These are phyloP conservation scores for Anadara kagoshimensis DNA, from an alignment of 1,140 invertebrate genomes.

Conservation along the genomic window DNA sequence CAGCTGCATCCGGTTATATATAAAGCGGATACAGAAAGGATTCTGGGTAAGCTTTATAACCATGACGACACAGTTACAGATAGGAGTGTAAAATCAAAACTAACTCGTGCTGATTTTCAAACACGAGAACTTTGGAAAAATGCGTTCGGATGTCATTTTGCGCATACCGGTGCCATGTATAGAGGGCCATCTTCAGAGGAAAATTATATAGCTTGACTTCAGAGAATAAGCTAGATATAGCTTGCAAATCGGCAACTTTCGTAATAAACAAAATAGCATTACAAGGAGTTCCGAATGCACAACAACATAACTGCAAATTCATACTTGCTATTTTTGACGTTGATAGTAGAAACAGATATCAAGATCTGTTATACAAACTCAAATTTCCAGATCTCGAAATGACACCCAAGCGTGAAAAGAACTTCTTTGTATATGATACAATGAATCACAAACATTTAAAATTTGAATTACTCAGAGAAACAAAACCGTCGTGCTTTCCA, in stretches of 20 bases:
- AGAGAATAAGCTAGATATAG: constrained; percentile 3
- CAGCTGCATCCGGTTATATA: constrained; percentile 74
- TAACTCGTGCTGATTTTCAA: constrained; percentile 57
- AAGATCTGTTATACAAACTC: constrained; percentile 20
- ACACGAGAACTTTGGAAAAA: constrained; percentile 63
- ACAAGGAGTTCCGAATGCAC: neutral
- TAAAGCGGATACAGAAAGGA: constrained; percentile 68
- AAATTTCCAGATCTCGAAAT: constrained; percentile 14
- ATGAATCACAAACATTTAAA: constrained; percentile 1
- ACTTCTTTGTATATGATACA: constrained; percentile 12
- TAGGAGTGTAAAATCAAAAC: constrained; percentile 69
- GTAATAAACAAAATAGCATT: constrained; percentile 25
- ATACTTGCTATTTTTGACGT: constrained; percentile 13
- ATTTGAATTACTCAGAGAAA: too few relatives aligned
- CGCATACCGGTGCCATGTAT: constrained; percentile 68
- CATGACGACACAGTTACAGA: constrained; percentile 75
- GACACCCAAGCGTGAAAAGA: constrained; percentile 2
- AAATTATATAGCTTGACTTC: constrained; percentile 46
- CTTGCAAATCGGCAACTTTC: constrained; percentile 26
- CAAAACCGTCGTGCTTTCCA: too few relatives aligned
- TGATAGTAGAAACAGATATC: constrained; percentile 19
- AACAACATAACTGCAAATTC: constrained; percentile 14
- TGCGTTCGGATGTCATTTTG: constrained; percentile 60
- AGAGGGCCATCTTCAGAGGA: constrained; percentile 66
- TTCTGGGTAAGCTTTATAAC: constrained; percentile 72